phyloP scores from a whole-genome alignment of 2,113 vertebrate species.

The Erythrocercus mccallii region DNA sequence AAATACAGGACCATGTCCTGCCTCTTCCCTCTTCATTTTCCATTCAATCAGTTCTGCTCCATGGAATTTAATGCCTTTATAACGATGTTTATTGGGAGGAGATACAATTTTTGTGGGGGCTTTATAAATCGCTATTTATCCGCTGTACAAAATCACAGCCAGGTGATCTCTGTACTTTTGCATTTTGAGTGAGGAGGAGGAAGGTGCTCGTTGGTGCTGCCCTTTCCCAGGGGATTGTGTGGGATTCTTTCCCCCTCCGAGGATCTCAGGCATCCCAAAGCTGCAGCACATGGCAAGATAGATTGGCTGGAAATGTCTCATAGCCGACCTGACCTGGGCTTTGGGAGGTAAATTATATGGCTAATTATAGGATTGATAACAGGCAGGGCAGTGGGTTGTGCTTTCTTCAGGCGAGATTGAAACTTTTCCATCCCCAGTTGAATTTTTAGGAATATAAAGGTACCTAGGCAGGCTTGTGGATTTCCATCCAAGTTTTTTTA shows the following conservation, averaged over 20 bases:
- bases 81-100: background rate
- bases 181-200: background rate
- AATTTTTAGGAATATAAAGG: background rate
- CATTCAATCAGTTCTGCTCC: background rate
- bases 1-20: background rate
- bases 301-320: background rate
- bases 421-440: background rate
- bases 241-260: background rate
- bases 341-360: background rate
- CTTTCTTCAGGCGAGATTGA: background rate
- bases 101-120: rapidly evolving
- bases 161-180: background rate
- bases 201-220: background rate
- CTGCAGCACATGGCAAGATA: background rate
- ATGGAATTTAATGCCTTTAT: background rate
- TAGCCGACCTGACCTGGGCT: background rate
- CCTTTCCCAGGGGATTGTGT: background rate
- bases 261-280: background rate
- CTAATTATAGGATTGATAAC: background rate
- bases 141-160: background rate
- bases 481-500: background rate
- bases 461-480: background rate
- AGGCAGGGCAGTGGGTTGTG: too few species aligned
- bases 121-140: background rate
- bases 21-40: background rate